Conservation (phyloP, 2,113 vertebrate species). For the Heterotis niloticus region DNA sequence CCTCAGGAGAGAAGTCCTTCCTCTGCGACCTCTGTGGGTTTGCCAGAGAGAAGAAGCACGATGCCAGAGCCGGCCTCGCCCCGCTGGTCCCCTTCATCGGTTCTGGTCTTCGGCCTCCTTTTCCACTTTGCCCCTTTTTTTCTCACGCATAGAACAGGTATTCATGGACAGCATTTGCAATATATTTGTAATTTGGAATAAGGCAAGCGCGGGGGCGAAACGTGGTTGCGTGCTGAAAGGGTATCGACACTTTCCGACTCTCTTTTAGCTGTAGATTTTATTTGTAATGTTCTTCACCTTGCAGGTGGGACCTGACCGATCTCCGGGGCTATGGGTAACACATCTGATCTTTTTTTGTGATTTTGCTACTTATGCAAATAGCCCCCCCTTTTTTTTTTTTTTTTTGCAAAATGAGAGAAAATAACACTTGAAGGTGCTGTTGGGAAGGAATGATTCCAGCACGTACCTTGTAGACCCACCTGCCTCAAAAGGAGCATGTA, state of each 20-base stretch:
- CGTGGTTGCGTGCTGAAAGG: neutral
- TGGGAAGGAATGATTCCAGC: neutral
- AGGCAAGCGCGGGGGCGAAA: neutral
- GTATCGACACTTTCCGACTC: neutral
- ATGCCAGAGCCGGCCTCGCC: constrained; percentile 79
- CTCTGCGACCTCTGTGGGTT: constrained; percentile 97
- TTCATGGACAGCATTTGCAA: neutral
- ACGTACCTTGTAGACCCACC: constrained; percentile 91
- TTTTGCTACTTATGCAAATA: constrained; percentile 2
- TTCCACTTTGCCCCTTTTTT: neutral
- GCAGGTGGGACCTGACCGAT: neutral
- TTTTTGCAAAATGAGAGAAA: neutral
- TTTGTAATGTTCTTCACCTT: neutral
- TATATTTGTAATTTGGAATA: no score
- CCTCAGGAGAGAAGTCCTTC: constrained; percentile 95
- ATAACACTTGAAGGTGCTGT: neutral
- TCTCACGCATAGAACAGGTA: constrained; percentile 1
- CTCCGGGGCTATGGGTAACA: neutral
- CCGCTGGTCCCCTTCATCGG: neutral
- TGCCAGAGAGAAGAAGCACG: constrained; percentile 88
- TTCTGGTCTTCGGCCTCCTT: neutral
- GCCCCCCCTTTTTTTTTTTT: no score
- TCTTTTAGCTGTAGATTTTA: neutral
- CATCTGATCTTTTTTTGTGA: neutral
- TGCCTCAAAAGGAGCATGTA: constrained; percentile 89